Base-by-base conservation (phyloP, 2,797 vertebrate species). In the Telmatherina bonti region DNA sequence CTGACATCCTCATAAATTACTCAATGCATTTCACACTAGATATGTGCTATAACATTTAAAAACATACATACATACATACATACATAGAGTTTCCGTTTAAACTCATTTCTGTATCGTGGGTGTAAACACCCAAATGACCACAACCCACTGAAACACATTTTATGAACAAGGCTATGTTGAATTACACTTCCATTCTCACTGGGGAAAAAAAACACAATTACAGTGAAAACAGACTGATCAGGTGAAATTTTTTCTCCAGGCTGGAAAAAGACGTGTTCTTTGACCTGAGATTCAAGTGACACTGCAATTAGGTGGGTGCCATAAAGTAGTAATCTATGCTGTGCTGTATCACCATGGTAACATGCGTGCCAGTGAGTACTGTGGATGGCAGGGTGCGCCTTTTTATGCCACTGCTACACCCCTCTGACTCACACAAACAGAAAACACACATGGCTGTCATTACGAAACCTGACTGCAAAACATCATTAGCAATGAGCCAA, bases 301-400 rank as follows among this genome's bases (percentile, higher is more conserved):
- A 70, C 58, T 67, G 67, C 57, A 70, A 54, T 73, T 75, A 74
- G 72, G 70, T 38, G 8, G 59, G 65, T 82, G 85, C 85, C 88
- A 89, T 90, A 88, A 89, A 91, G 85, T 30, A 7, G 79, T 88
- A 87, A 91, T 91, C 86, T 84, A 63, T 79, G 81, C 84, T 82
- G 79, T 71, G 78, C 85, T 69, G 52, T 35, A 61, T 89, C 71
- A 22, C 87, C 84, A 91, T 87, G 79, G 91, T 38, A 92, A 92
- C 89, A 36, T 31, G 70, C 29, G 54, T 89, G 84, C 85, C 89
- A 88, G 18, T 62, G 63, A 88, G 67, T 64, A 78, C 77, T 78
- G 89, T 84, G 81, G 89, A 88, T 89, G 78, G 82, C 77, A 91
- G 86, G 89, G 86, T 84, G 89, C 62, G 85, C 76, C 89, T 87